Evolutionary conservation across 2,797 vertebrate species (phyloP).

Genomic region (Bradypodion pumilum): DNA sequence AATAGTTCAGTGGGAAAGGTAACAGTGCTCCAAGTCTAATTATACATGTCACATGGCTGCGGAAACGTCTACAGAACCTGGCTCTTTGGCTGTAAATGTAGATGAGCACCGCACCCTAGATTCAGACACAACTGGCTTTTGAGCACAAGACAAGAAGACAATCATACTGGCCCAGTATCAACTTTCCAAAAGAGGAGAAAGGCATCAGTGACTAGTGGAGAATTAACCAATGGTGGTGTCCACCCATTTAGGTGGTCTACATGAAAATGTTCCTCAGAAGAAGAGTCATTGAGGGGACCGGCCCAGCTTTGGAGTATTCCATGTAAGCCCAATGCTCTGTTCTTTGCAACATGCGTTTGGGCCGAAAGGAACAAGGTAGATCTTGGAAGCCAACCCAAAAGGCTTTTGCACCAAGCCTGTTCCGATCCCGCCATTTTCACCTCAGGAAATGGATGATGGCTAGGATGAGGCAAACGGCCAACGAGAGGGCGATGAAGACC

Average conservation of each 20-base stretch:
- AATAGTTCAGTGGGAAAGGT: no score
- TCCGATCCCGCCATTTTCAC: background rate
- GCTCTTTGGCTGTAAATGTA: no score
- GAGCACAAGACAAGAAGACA: no score
- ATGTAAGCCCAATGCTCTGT: background rate
- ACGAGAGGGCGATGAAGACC: constrained; percentile 69
- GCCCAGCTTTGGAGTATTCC: background rate
- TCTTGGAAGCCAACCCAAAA: background rate
- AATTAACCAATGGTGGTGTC: background rate
- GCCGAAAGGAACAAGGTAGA: background rate
- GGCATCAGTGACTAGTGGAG: background rate
- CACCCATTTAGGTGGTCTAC: background rate
- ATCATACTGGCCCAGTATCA: background rate
- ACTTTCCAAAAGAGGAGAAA: background rate
- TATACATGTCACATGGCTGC: no score
- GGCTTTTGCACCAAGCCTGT: rapidly evolving
- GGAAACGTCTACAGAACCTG: no score
- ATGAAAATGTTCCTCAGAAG: background rate
- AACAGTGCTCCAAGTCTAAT: no score
- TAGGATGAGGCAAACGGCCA: constrained; percentile 60
- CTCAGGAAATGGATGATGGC: constrained; percentile 42
- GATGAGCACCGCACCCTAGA: no score
- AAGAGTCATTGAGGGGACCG: background rate
- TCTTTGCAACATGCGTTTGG: background rate
- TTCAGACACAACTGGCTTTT: no score